Base-by-base conservation (phyloP, 2,888 invertebrate species). In the Oscheius sp. region DNA sequence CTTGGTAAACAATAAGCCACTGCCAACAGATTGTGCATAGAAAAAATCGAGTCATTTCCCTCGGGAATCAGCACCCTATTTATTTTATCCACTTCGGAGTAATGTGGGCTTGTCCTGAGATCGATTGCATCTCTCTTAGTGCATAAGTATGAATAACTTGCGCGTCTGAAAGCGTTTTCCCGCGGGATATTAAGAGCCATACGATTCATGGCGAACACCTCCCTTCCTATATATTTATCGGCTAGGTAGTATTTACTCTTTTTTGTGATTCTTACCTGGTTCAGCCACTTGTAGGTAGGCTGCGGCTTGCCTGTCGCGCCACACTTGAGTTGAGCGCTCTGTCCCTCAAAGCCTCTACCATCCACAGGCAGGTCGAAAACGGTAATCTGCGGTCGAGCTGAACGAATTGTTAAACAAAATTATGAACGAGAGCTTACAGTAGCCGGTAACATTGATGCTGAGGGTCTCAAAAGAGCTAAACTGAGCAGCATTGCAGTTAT, bases 211-310 rank as follows among this genome's bases (percentile, higher is more conserved):
- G 59, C 59, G 59, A 59, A 59, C 59, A 59, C 59, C 5, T 12
- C 12, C 5, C 12, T 12, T 17, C 12, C 41, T 12, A 41, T 4
- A 41, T 14, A 3, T 14, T 9, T 36, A 32, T 38, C 36, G 26
- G 57, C 26, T 22, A 61, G 32, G 28, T n/a, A 14, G n/a, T 36
- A 12, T 47, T 49, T 28, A 49, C 63, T 41, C 30, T 20, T 38
- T n/a, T 54, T n/a, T 51, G 41, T 51, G 33, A 64, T 38, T 54
- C 49, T 33, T 67, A 76, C 75, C 72, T 76, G 74, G 71, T 72
- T 71, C 70, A 74, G 75, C 81, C 81, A 82, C 71, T 75, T 75
- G 74, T 80, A 82, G 32, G 72, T 62, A 12, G 82, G 82, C 56
- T 71, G 74, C 51, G 82, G 82, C 59, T 79, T 80, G 56, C 80